Base-by-base conservation (phyloP, 2,888 invertebrate species). In the Limnephilus rhombicus region DNA sequence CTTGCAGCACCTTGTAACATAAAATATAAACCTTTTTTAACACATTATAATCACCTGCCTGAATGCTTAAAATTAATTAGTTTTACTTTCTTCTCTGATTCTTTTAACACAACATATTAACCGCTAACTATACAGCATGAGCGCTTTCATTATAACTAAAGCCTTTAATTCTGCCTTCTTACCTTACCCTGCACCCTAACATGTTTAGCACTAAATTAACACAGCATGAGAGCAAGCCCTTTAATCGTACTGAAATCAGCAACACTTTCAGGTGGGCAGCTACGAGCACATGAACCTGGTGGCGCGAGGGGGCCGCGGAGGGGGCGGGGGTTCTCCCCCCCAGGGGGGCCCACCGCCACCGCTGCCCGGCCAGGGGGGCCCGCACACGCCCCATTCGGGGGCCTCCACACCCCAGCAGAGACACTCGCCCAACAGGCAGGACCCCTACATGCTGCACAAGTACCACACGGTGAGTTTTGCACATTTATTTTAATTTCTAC, bases 281-380 rank as follows among this genome's bases (percentile, higher is more conserved):
- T 97, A 99, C 96, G 99, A 99, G 95, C 98, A 99, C 95, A 98
- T 99, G 97, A 98, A 98, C 96, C 96, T 98, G 94, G 95, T 98
- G 94, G 96, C 97, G 94, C 97, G 97, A 95, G 98, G 96, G 94
- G 97, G 97, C 93, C 97, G 97, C 95, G 96, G 97, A 94, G 97
- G 97, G 94, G 93, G 93, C 29, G 96, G 93, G 31, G 53, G 81
- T 2, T 86, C 86, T 29, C 86, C 49, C 13, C 86, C 86, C 12
- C 86, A 86, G n/a, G 87, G 90, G 24, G 89, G 90, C 4, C 91
- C 92, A 18, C 97, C 98, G 94, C 98, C 98, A 94, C 98, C 98
- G 86, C 99, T 99, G 90, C 97, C 98, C 94, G 68, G 68, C 9
- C 98, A 98, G 95, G 99, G 99, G 94, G 97, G 99, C 94, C 98